Conservation (phyloP, 2,113 vertebrate species). For the Lepisosteus oculatus region DNA sequence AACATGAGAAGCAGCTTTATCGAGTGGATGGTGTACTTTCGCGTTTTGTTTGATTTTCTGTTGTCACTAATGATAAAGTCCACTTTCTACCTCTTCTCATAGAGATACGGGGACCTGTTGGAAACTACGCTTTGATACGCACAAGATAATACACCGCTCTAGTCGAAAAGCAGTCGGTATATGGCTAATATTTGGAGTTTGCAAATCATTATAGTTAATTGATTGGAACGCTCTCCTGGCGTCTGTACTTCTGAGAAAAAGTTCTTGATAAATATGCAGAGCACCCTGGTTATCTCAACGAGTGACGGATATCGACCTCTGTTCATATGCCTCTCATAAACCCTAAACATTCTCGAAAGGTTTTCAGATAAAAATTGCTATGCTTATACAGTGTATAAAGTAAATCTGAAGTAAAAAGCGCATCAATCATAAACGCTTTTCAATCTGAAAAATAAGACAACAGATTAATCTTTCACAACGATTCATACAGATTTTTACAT, state of each 20-base stretch:
- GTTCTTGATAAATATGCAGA: conserved; percentile 45
- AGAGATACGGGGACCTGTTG: conserved; percentile 40
- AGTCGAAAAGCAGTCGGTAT: conserved; percentile 57
- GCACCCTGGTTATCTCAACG: conserved; percentile 47
- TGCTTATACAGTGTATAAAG: no score
- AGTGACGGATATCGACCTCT: no score
- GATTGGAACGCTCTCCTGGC: conserved; percentile 61
- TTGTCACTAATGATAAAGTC: conserved; percentile 11
- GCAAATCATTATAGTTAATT: conserved; percentile 71
- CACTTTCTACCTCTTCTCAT: conserved; percentile 4
- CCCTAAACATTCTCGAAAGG: no score
- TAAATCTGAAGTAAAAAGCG: no score
- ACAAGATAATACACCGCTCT: conserved; percentile 35
- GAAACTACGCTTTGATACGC: conserved; percentile 40
- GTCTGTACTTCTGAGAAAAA: conserved; percentile 53
- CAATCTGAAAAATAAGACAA: no score
- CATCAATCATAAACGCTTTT: no score
- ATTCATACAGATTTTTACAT: no score
- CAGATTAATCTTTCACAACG: no score
- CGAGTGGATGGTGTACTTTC: not conserved
- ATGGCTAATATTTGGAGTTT: conserved; percentile 68
- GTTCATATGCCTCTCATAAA: no score
- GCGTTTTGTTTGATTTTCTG: not conserved
- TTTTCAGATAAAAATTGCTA: no score
- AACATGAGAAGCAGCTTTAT: not conserved